Conservation (phyloP, 2,797 vertebrate species). For the Cryptoprocta ferox region DNA sequence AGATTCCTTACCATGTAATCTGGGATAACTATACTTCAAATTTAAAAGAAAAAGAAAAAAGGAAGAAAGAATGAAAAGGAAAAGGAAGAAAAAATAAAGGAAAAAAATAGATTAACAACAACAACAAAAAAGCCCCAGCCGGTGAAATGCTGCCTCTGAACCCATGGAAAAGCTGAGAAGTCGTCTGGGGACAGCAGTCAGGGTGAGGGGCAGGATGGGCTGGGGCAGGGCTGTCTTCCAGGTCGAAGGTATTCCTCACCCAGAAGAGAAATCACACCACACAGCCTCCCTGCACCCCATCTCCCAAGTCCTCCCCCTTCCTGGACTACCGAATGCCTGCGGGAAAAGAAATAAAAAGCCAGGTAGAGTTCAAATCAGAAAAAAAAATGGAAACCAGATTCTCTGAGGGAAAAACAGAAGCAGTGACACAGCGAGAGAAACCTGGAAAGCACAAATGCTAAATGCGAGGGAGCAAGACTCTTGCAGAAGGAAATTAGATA, state of each 20-base stretch:
- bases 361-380: slow-evolving; percentile 39
- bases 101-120: neutral
- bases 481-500: slow-evolving; percentile 59
- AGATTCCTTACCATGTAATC: neutral
- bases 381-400: slow-evolving; percentile 31
- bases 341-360: slow-evolving; percentile 21
- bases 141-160: neutral
- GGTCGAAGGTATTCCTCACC: neutral
- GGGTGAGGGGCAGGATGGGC: neutral
- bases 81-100: neutral
- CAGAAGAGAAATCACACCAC: neutral
- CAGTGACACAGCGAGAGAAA: slow-evolving; percentile 17
- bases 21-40: neutral
- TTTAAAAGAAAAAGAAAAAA: neutral
- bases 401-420: slow-evolving; percentile 64
- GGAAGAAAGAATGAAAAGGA: neutral
- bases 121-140: neutral
- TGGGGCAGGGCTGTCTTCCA: neutral
- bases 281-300: neutral
- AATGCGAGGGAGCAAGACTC: slow-evolving; percentile 17
- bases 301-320: neutral
- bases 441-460: slow-evolving; percentile 69
- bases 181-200: neutral
- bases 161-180: neutral
- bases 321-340: neutral